A percentile compares a stretch with the other conserved stretches of the same genome.
These are phyloP conservation scores for Dinoponera quadriceps DNA, from an alignment of 1,140 invertebrate genomes.

Conservation along the genomic window DNA sequence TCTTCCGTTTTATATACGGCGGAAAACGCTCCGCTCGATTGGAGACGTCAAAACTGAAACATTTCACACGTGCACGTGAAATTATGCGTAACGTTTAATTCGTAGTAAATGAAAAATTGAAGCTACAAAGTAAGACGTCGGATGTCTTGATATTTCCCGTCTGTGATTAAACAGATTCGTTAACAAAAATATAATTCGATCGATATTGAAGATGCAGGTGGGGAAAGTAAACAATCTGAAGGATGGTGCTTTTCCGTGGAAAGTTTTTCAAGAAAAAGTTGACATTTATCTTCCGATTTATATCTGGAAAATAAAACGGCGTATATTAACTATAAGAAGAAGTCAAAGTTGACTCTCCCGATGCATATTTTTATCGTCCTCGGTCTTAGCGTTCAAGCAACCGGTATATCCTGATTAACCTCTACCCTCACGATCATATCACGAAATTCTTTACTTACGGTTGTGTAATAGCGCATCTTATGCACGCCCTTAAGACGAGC, in stretches of 20 bases:
- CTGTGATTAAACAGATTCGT: no score
- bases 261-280: slow-evolving; percentile 3
- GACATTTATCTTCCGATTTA: slow-evolving; percentile 9
- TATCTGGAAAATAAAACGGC: neutral
- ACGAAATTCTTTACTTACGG: slow-evolving; percentile 35
- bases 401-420: neutral
- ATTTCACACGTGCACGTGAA: neutral
- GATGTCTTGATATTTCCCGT: no score
- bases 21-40: neutral
- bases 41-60: neutral
- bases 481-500: slow-evolving; percentile 29
- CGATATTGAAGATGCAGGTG: neutral
- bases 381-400: neutral
- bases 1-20: neutral
- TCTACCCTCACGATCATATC: slow-evolving; percentile 6
- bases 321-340: neutral
- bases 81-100: no score
- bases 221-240: neutral
- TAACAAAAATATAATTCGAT: neutral
- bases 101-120: neutral
- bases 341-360: slow-evolving; percentile 43
- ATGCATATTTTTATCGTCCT: slow-evolving; percentile 40
- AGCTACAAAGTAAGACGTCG: neutral
- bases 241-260: neutral
- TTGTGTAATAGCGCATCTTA: slow-evolving; percentile 46